These are phyloP conservation scores for Aurelia aurita DNA, from an alignment of 30 jellyfish, hydroid and myxozoan genomes.

Conservation along the genomic window DNA sequence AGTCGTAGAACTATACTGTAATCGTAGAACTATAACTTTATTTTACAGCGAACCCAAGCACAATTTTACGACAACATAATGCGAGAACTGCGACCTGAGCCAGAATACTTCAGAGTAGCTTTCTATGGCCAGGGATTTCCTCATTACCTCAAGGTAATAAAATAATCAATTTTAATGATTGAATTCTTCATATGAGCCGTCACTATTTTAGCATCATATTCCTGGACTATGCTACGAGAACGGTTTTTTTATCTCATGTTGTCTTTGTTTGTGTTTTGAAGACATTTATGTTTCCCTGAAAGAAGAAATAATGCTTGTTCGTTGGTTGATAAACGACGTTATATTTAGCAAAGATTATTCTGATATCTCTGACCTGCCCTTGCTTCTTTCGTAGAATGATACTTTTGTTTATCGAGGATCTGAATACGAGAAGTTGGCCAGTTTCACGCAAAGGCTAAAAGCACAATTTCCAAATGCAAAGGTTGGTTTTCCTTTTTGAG, in stretches of 20 bases:
- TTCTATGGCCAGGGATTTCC: slow-evolving; percentile 96
- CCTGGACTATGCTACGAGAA: no score
- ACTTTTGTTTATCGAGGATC: slow-evolving; percentile 88
- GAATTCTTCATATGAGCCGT: no score
- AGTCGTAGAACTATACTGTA: no score
- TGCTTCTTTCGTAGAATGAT: slow-evolving; percentile 61
- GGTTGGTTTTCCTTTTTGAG: slow-evolving; percentile 36
- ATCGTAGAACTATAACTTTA: background rate
- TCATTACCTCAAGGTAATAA: slow-evolving; percentile 85
- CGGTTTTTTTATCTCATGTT: no score
- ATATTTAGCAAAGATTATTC: no score
- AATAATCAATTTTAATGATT: no score
- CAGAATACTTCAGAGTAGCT: slow-evolving; percentile 93
- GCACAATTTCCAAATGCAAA: slow-evolving; percentile 96
- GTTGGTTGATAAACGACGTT: no score
- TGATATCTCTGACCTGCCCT: background rate
- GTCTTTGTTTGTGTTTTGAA: no score
- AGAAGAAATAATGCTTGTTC: no score
- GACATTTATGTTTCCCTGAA: no score
- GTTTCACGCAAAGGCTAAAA: slow-evolving; percentile 85
- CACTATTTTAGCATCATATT: no score
- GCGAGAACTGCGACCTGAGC: slow-evolving; percentile 98
- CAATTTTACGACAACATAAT: slow-evolving; percentile 95
- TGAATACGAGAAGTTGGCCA: slow-evolving; percentile 92
- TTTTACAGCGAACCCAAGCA: slow-evolving; percentile 94